Conservation (phyloP, 2,888 invertebrate genomes). For the Torymus tubicola region DNA sequence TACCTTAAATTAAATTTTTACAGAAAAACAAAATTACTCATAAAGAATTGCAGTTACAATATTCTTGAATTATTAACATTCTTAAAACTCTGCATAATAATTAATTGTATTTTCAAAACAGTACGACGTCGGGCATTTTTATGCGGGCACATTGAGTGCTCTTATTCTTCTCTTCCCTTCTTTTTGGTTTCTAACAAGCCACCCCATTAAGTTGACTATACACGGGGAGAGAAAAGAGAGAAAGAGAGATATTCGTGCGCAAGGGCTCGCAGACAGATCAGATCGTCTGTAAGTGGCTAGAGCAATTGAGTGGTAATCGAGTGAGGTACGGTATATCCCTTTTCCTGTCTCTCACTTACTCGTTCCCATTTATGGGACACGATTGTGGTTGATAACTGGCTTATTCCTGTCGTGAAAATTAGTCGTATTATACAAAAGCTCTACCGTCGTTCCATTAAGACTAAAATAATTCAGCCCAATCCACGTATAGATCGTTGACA, state of each 20-base stretch:
- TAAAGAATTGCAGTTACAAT: no score
- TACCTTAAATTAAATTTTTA: no score
- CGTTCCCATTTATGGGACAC: constrained; percentile 1
- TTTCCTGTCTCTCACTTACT: background rate
- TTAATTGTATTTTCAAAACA: constrained; percentile 72
- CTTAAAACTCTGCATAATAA: constrained; percentile 13
- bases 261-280: background rate
- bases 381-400: constrained; percentile 66
- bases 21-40: no score
- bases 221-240: constrained; percentile 2
- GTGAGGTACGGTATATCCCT: constrained; percentile 14
- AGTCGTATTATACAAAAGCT: constrained; percentile 66
- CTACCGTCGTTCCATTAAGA: constrained; percentile 62
- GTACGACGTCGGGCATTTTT: background rate
- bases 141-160: constrained; percentile 33
- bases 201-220: constrained; percentile 29
- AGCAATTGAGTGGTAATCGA: constrained; percentile 51
- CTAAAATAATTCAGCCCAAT: constrained; percentile 66
- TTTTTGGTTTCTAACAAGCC: constrained; percentile 22
- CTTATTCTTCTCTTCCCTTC: constrained; percentile 11
- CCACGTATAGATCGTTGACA: background rate
- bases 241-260: background rate
- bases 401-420: constrained; percentile 69
- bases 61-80: no score
- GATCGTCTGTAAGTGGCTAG: constrained; percentile 29